Evolutionary conservation across 2,888 invertebrate species (phyloP).

Genomic region (Zaprionus lineosus): DNA sequence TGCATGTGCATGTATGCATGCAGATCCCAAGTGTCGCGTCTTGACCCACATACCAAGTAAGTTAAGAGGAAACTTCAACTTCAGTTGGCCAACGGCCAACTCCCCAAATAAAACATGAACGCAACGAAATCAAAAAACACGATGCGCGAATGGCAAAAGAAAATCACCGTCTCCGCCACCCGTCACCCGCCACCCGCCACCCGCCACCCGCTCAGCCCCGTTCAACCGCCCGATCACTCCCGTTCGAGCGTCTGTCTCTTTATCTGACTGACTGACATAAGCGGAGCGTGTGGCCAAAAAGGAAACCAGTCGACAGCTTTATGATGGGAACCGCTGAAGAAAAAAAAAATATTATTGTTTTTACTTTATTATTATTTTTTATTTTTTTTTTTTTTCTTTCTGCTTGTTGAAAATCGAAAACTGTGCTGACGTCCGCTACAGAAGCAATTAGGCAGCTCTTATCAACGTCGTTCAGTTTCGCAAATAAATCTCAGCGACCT

Average conservation of each 20-base stretch:
- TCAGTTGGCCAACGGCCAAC: conserved; percentile 41
- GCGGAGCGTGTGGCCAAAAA: conserved; percentile 70
- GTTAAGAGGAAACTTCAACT: conserved; percentile 37
- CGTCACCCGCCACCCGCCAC: too few species aligned
- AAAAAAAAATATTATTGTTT: conserved; percentile 16
- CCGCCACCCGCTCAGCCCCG: too few species aligned
- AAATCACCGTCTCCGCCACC: conserved; percentile 51
- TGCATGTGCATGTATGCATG: too few species aligned
- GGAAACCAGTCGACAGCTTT: conserved; percentile 73
- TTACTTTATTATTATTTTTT: too few species aligned
- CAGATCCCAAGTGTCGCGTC: conserved; percentile 62
- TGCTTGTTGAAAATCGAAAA: conserved; percentile 58
- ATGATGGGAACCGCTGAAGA: conserved; percentile 65
- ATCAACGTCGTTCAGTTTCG: conserved; percentile 56
- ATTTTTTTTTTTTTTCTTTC: too few species aligned
- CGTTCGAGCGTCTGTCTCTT: conserved; percentile 12
- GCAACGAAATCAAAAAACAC: conserved; percentile 44
- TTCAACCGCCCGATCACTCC: neutral
- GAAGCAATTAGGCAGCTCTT: conserved; percentile 68
- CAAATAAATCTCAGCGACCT: conserved; percentile 56
- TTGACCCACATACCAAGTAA: conserved; percentile 68
- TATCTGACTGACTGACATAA: conserved; percentile 56
- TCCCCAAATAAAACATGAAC: conserved; percentile 64
- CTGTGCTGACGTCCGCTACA: conserved; percentile 65
- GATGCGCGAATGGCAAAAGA: conserved; percentile 61